Conservation (phyloP, 2,113 vertebrate genomes). For the Pan paniscus region DNA sequence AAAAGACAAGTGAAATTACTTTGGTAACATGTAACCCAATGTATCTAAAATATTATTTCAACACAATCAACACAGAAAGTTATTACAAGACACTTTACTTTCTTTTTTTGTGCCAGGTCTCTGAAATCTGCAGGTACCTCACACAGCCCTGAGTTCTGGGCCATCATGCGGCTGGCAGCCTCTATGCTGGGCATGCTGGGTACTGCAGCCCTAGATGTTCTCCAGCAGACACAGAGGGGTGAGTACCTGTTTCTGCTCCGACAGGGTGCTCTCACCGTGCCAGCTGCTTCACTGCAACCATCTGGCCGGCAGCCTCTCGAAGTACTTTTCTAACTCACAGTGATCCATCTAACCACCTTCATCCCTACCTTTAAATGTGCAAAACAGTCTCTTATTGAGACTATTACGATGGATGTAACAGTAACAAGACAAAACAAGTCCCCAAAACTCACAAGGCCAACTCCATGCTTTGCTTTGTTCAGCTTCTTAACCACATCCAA, state of each 20-base stretch:
- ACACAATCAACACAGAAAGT: neutral
- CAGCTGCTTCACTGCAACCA: rapidly evolving
- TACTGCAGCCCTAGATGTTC: neutral
- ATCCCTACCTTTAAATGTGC: no score
- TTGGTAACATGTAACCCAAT: neutral
- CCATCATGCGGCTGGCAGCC: neutral
- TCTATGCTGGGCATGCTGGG: neutral
- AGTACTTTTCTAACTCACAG: neutral
- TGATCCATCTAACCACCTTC: no score
- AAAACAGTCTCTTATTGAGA: rapidly evolving
- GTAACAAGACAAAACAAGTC: rapidly evolving
- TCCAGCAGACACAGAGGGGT: neutral
- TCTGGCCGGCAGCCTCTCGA: rapidly evolving
- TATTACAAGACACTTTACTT: neutral
- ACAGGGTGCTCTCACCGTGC: neutral
- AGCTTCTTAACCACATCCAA: rapidly evolving
- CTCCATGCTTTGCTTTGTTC: rapidly evolving
- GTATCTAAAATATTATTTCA: neutral
- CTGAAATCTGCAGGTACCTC: neutral
- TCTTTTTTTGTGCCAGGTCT: no score
- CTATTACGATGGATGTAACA: rapidly evolving
- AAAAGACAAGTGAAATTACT: neutral
- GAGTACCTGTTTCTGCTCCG: rapidly evolving
- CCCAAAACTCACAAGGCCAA: rapidly evolving
- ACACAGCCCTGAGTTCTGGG: neutral